Conservation (phyloP, 2,113 vertebrate species). For the Paramormyrops kingsleyae region DNA sequence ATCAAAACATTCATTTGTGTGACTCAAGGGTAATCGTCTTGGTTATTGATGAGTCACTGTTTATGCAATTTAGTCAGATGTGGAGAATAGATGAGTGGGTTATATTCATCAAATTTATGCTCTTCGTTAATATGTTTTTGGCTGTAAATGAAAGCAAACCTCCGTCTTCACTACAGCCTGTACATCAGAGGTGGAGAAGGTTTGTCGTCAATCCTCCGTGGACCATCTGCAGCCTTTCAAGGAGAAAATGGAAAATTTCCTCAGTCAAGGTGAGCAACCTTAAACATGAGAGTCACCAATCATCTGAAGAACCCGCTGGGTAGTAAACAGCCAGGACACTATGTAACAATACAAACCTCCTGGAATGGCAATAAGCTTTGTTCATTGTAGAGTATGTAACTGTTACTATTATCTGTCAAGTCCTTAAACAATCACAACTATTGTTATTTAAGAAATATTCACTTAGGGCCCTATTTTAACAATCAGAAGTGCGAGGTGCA, state of each 20-base stretch:
- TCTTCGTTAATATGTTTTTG: not conserved
- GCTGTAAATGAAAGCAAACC: not conserved
- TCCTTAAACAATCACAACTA: not conserved
- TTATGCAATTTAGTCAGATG: not conserved
- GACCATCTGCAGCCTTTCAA: constrained; percentile 91
- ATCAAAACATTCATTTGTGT: not conserved
- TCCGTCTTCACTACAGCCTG: constrained; percentile 66
- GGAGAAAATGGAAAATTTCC: constrained; percentile 85
- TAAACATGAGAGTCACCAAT: not conserved
- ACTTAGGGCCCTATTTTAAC: not conserved
- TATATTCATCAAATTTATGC: not conserved
- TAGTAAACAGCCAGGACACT: not conserved
- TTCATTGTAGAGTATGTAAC: not conserved
- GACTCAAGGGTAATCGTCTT: not conserved
- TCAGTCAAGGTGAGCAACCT: constrained; percentile 73
- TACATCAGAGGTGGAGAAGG: constrained; percentile 78
- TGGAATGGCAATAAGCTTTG: not conserved
- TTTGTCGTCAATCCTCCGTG: constrained; percentile 78
- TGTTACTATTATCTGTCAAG: not conserved
- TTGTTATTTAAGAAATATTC: not conserved
- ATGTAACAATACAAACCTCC: not conserved
- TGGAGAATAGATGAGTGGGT: not conserved
- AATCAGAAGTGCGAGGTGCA: not conserved
- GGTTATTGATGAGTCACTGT: not conserved
- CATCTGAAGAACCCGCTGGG: not conserved